These are phyloP conservation scores for Pachypanchax playfairii DNA, from an alignment of 2,113 vertebrate species.

Conservation along the genomic window DNA sequence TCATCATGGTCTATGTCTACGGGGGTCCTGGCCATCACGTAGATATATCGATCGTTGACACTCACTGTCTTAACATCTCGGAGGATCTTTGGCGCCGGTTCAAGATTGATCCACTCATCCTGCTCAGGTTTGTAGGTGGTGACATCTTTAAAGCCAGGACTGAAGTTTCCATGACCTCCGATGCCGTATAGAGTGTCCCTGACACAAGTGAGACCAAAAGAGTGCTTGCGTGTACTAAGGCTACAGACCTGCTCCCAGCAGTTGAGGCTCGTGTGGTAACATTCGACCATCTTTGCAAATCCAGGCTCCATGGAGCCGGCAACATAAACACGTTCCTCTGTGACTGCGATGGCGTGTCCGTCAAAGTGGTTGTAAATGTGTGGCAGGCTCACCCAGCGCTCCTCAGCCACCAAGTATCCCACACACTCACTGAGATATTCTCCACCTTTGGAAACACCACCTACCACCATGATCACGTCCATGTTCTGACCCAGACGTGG, in stretches of 20 bases:
- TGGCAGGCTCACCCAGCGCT: constrained; percentile 94
- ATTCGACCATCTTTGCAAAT: constrained; percentile 92
- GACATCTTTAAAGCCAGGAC: constrained; percentile 94
- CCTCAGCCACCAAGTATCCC: constrained; percentile 94
- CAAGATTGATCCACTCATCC: constrained; percentile 91
- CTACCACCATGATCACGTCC: constrained; percentile 98
- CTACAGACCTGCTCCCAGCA: constrained; percentile 92
- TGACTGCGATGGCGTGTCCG: constrained; percentile 89
- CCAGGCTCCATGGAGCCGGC: constrained; percentile 97
- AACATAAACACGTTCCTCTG: constrained; percentile 89
- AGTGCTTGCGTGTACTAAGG: constrained; percentile 91
- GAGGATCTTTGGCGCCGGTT: constrained; percentile 92
- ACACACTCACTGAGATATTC: constrained; percentile 96
- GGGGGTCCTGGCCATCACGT: constrained; percentile 90
- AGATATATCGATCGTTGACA: constrained; percentile 90
- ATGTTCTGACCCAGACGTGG: constrained; percentile 95
- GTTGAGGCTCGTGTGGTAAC: constrained; percentile 91
- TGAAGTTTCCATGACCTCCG: constrained; percentile 95
- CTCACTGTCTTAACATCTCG: constrained; percentile 92
- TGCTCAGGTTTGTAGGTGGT: constrained; percentile 88
- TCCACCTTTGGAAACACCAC: constrained; percentile 92
- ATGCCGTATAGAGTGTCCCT: constrained; percentile 91
- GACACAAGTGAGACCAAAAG: constrained; percentile 89
- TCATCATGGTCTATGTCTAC: constrained; percentile 90
- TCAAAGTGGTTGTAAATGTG: constrained; percentile 96